Conservation (phyloP, 1,140 invertebrate species). For the Bombus polaris region DNA sequence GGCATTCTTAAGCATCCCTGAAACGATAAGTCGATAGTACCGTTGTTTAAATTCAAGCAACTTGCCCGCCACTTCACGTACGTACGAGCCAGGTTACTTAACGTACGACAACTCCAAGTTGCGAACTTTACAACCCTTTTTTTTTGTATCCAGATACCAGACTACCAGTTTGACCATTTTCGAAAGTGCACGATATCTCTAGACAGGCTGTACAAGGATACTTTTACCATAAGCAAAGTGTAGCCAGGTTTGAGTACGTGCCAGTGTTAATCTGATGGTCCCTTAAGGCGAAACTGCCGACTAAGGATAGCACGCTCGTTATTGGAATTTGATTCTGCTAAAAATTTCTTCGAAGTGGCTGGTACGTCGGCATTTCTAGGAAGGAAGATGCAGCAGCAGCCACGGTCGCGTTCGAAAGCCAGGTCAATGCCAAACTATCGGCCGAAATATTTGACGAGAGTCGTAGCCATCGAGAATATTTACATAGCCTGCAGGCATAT, state of each 20-base stretch:
- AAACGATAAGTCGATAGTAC: no score
- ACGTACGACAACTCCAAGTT: neutral
- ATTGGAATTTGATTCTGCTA: constrained; percentile 1
- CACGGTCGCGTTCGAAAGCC: neutral
- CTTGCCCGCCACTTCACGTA: no score
- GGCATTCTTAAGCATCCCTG: no score
- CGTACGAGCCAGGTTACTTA: neutral
- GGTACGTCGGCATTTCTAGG: neutral
- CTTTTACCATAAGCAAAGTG: constrained; percentile 5
- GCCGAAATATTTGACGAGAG: neutral
- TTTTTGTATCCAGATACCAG: neutral
- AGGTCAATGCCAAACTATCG: constrained; percentile 10
- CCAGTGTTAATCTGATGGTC: constrained; percentile 19
- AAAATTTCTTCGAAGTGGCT: neutral
- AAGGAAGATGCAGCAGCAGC: neutral
- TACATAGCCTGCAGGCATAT: neutral
- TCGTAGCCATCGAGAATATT: neutral
- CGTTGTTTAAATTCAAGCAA: no score
- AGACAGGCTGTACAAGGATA: neutral
- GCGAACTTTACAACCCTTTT: neutral
- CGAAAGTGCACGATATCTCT: neutral
- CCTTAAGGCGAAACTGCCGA: constrained; percentile 2
- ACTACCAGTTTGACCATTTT: neutral
- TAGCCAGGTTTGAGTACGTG: neutral
- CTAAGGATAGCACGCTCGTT: neutral